Base-by-base conservation (phyloP, 2,113 vertebrate species). In the Aptenodytes forsteri region DNA sequence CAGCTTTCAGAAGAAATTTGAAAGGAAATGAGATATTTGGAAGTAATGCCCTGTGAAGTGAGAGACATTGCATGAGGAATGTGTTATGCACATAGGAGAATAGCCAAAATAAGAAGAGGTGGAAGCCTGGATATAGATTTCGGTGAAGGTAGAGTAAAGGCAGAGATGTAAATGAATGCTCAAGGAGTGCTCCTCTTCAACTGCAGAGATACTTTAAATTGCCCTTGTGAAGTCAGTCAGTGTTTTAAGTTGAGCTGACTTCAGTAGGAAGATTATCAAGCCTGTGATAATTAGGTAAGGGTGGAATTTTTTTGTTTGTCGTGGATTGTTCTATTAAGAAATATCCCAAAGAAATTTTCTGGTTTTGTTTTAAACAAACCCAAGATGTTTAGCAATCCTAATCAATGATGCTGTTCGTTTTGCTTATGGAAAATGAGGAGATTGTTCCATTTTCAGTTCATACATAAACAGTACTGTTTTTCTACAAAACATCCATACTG, bases 391-490 rank as follows among this genome's bases (percentile, higher is more conserved):
- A 90, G 70, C 55, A 93, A 20, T 61, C 42, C 36, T 76, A 87
- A 56, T 82, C 36, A 78, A 40, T 81, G 69, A 87, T 79, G 15
- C 10, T 69, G 50, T 52, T 94, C 4, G 7, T 84, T 89, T 56
- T 87, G 56, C 80, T 82, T 92, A 54, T 38, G 64, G 71, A 90
- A 88, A 73, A 46, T 47, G 72, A 91, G 82, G 54, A 76, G 64
- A 47, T 81, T 64, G 47, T 66, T 94, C 72, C 52, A 40, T 93
- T 96, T 95, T 90, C 50, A 78, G n/a, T 71, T 92, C 36, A 73
- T 75, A 38, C 81, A 54, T 87, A 66, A 87, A 73, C 66, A 64
- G 50, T 86, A 83, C 44, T 71, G 58, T 65, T 95, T 84, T 92
- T 78, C 78, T 69, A 34, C 47, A 81, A 91, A 93, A 86, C 71